Evolutionary conservation across 2,888 invertebrate genomes (phyloP).

Genomic region (Onthophagus sagittarius): DNA sequence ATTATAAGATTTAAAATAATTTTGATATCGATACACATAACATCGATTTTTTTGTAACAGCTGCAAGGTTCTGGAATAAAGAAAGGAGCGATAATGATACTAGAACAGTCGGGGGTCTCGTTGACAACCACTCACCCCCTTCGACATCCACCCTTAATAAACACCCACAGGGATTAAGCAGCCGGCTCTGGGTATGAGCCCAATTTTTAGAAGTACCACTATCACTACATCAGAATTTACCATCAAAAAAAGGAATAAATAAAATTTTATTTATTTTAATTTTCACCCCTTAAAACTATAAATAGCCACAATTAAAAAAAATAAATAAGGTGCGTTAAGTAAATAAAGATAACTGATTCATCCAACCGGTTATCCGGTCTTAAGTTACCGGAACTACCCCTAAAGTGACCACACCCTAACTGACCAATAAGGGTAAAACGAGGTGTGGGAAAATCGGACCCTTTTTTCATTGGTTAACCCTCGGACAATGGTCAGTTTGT

Average conservation of each 20-base stretch:
- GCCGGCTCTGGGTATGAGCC: neutral
- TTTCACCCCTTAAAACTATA: neutral
- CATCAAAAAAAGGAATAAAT: neutral
- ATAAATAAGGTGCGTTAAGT: neutral
- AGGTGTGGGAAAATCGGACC: conserved; percentile 5
- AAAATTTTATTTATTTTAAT: neutral
- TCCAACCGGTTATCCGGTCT: conserved; percentile 38
- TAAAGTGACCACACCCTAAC: conserved; percentile 45
- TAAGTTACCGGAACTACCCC: conserved; percentile 33
- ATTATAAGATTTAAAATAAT: neutral
- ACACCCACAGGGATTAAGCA: conserved; percentile 40
- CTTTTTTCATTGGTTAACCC: conserved; percentile 21
- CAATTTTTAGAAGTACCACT: neutral
- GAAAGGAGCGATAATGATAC: conserved; percentile 45
- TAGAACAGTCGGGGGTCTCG: conserved; percentile 36
- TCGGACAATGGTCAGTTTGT: conserved; percentile 23
- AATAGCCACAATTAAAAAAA: neutral
- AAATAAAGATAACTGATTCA: neutral
- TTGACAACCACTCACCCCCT: conserved; percentile 35
- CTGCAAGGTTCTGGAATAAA: conserved; percentile 35
- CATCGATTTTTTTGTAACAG: conserved; percentile 33
- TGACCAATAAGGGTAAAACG: conserved; percentile 41
- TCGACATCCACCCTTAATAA: conserved; percentile 36
- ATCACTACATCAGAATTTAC: neutral
- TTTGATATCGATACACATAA: neutral